Percentiles rank a stretch among this genome's conserved stretches.
phyloP scores from a whole-genome alignment of 2,888 invertebrate genomes.

The Metacarcinus magister region DNA sequence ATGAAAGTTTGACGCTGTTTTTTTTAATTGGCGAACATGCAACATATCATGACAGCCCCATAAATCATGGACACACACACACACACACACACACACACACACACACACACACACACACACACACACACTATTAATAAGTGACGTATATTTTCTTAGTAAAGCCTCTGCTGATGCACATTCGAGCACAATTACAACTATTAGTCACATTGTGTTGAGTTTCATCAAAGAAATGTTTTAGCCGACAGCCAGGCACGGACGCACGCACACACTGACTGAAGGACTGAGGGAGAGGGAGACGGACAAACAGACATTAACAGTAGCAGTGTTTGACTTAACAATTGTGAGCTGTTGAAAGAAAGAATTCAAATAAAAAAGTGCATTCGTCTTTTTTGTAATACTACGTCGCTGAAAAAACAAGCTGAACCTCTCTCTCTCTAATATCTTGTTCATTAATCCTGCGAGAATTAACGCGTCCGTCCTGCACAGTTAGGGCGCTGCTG shows the following conservation, averaged over 20 bases:
- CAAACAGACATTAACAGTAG: too few relatives aligned
- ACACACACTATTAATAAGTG: not conserved
- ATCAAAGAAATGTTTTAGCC: not conserved
- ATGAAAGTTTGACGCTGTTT: not conserved
- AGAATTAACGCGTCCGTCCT: not conserved
- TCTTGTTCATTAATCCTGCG: constrained; percentile 8
- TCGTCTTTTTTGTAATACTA: not conserved
- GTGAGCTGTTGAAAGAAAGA: too few relatives aligned
- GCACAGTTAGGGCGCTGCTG: too few relatives aligned
- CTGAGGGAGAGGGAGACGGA: not conserved
- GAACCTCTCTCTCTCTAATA: constrained; percentile 60
- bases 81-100: not conserved
- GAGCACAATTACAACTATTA: not conserved
- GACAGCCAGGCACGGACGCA: not conserved
- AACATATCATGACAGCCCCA: not conserved
- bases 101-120: constrained; percentile 33
- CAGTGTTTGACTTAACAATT: too few relatives aligned
- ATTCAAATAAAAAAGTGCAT: not conserved
- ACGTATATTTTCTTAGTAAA: not conserved
- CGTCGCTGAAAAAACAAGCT: not conserved
- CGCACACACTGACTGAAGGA: not conserved
- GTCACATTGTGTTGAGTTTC: not conserved
- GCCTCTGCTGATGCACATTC: not conserved
- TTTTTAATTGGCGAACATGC: constrained; percentile 29
- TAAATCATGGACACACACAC: not conserved